These are phyloP conservation scores for Oncorhynchus nerka DNA, from an alignment of 2,113 vertebrate genomes.

Conservation along the genomic window DNA sequence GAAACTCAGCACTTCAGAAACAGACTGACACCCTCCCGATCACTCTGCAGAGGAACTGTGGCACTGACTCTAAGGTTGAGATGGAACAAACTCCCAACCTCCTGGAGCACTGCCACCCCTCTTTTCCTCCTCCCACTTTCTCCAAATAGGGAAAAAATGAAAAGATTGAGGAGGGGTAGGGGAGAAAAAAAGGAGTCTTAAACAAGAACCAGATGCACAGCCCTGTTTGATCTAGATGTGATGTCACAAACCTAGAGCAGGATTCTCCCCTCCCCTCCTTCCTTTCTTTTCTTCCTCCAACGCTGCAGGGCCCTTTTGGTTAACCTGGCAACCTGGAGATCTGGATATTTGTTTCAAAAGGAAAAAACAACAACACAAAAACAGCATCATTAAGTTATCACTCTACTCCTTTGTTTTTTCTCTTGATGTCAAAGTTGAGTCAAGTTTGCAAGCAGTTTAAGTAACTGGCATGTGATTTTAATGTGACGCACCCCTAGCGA, in stretches of 20 bases:
- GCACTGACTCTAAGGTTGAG: slow-evolving; percentile 50
- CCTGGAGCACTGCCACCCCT: slow-evolving; percentile 66
- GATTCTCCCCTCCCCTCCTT: slow-evolving; percentile 34
- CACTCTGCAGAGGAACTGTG: slow-evolving; percentile 69
- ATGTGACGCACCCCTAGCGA: neutral
- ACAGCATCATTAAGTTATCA: neutral
- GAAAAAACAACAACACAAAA: no score
- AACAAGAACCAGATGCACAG: slow-evolving; percentile 74
- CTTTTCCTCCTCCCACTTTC: slow-evolving; percentile 71
- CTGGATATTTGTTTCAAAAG: neutral
- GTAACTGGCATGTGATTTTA: neutral
- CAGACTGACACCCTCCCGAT: slow-evolving; percentile 57
- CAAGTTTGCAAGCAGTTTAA: neutral
- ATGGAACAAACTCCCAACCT: slow-evolving; percentile 70
- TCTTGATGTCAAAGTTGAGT: no score
- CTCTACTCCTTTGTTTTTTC: no score
- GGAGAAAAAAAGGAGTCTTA: slow-evolving; percentile 24
- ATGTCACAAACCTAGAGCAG: slow-evolving; percentile 56
- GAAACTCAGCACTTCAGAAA: slow-evolving; percentile 26
- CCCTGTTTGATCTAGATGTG: slow-evolving; percentile 71
- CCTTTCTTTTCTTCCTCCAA: slow-evolving; percentile 29
- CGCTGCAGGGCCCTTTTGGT: slow-evolving; percentile 6
- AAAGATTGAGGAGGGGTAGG: slow-evolving; percentile 30
- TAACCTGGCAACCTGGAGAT: no score
- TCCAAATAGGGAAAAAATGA: slow-evolving; percentile 41